These are phyloP conservation scores for Nestor notabilis DNA, from an alignment of 2,113 vertebrate species.

Conservation along the genomic window DNA sequence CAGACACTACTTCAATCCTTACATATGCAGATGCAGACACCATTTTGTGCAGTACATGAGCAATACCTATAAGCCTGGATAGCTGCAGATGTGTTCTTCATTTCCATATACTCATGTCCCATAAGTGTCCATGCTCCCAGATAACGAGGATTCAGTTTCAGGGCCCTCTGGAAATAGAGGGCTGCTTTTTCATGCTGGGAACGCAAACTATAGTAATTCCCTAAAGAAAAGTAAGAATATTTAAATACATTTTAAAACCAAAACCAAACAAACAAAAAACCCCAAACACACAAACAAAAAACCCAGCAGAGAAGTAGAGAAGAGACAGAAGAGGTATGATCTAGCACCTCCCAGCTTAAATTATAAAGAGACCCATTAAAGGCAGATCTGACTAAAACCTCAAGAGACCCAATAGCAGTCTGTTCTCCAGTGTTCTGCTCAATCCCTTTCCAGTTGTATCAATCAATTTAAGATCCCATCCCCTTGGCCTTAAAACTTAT, in stretches of 20 bases:
- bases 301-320: not conserved
- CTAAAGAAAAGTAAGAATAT: constrained; percentile 67
- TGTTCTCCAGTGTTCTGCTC: not conserved
- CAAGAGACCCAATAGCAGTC: not conserved
- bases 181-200: constrained; percentile 98
- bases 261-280: not conserved
- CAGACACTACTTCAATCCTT: not conserved
- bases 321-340: not conserved
- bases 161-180: constrained; percentile 96
- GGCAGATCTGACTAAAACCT: not conserved
- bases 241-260: not conserved
- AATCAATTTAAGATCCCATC: not conserved
- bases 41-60: not conserved
- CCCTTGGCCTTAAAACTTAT: not conserved
- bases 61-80: constrained; percentile 93
- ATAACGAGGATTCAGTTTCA: constrained; percentile 96
- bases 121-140: constrained; percentile 98
- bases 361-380: not conserved
- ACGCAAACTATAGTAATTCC: constrained; percentile 97
- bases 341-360: not conserved
- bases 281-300: not conserved
- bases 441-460: not conserved
- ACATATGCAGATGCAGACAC: not conserved
- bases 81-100: constrained; percentile 98
- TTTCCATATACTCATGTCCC: constrained; percentile 99